phyloP scores from a whole-genome alignment of 2,113 vertebrate genomes.

The Steatornis caripensis region DNA sequence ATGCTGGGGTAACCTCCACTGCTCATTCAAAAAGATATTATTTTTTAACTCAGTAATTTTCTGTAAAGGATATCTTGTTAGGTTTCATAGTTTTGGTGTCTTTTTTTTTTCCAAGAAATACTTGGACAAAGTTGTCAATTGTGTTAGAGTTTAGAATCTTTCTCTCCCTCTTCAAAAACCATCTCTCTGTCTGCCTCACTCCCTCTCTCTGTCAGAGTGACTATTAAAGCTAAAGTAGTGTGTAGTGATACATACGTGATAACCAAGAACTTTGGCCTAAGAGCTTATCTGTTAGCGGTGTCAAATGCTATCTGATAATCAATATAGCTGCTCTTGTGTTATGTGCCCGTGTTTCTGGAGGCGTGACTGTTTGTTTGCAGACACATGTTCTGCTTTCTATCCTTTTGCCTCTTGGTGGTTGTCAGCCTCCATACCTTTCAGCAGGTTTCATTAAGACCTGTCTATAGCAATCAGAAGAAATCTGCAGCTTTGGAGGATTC shows the following conservation, averaged over 20 bases:
- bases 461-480: not conserved
- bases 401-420: conserved; percentile 47
- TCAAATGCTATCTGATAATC: conserved; percentile 74
- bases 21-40: not conserved
- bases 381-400: conserved; percentile 11
- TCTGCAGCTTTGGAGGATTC: not conserved
- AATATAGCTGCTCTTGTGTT: conserved; percentile 50
- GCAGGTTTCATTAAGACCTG: conserved; percentile 20
- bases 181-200: not conserved
- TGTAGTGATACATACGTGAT: conserved; percentile 60
- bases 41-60: not conserved
- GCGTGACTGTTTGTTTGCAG: conserved; percentile 29
- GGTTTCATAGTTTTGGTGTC: not conserved
- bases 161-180: not conserved
- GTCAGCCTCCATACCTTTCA: conserved; percentile 31
- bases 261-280: conserved; percentile 62
- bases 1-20: not conserved
- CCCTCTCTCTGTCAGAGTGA: conserved; percentile 28
- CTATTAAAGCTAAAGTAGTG: conserved; percentile 55
- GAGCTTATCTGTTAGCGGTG: conserved; percentile 64
- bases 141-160: not conserved
- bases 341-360: conserved; percentile 27
- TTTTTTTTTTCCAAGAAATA: not conserved
- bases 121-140: not conserved
- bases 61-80: not conserved